Evolutionary conservation across 35 echinoderm and acorn worm species (phyloP), one percentile per base, ranked within the genome.

Genomic region (Holothuria glaberrima): DNA sequence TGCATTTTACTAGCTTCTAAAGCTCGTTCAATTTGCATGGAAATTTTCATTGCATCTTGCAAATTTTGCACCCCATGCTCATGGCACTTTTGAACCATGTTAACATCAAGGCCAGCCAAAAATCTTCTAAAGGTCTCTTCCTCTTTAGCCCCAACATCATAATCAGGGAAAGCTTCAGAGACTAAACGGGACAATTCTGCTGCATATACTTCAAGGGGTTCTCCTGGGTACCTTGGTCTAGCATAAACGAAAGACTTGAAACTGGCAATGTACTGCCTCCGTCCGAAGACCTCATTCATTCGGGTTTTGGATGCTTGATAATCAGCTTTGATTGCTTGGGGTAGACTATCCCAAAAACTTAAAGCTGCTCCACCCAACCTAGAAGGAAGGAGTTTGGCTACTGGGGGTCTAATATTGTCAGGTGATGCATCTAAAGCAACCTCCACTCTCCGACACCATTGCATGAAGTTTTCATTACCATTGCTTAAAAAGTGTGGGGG

Each of bases 1-100:
- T 75, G 71, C 50, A 58, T 19, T 44, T 26, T 58, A 82, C 48
- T 58, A 22, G 78, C 78, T 18, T 82, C 78, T 28, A 82, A 21
- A 26, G 78, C 78, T 6, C 78, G 46, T 29, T 82, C 78, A 58
- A 48, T 46, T 25, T 82, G 78, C 22, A 28, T 82, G 57, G 50
- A 12, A 82, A 82, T 82, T 26, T 48, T 19, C 28, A 58, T 10
- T 9, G 78, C 78, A 57, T 82, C 78, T 30, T 82, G 22, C 9
- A 82, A 58, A 58, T 21, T 82, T 58, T n/a, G 31, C 12, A 25
- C 78, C n/a, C n/a, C n/a, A n/a, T n/a, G n/a, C n/a, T n/a, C n/a
- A n/a, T n/a, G n/a, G n/a, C n/a, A n/a, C n/a, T n/a, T n/a, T n/a
- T n/a, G n/a, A n/a, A n/a, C n/a, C n/a, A n/a, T n/a, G n/a, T n/a